These are phyloP conservation scores for Liodrosophila aerea DNA, from an alignment of 2,888 invertebrate genomes.

Conservation along the genomic window DNA sequence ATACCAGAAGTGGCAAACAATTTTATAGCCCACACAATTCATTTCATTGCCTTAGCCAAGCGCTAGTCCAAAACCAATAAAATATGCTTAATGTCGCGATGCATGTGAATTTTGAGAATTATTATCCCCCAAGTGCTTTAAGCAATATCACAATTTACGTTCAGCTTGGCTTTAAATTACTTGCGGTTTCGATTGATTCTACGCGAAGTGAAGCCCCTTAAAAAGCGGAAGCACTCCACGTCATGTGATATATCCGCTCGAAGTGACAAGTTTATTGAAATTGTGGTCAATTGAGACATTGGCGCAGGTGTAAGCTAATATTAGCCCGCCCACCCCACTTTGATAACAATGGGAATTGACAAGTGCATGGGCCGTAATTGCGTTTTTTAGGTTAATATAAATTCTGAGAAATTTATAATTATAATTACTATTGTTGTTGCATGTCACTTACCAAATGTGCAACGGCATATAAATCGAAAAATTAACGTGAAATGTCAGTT, in stretches of 20 bases:
- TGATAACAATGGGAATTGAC: neutral
- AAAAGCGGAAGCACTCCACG: conserved; percentile 52
- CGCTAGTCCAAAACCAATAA: conserved; percentile 52
- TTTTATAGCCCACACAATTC: conserved; percentile 53
- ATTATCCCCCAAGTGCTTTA: too few relatives aligned
- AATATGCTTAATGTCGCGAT: conserved; percentile 48
- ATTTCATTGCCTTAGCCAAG: conserved; percentile 22
- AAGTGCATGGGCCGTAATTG: neutral
- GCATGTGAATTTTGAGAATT: conserved; percentile 34
- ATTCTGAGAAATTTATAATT: too few relatives aligned
- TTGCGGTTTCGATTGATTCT: conserved; percentile 24
- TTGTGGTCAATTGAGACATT: conserved; percentile 56
- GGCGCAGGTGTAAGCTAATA: conserved; percentile 56
- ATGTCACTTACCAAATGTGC: conserved; percentile 56
- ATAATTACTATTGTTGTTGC: too few relatives aligned
- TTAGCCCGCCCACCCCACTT: neutral
- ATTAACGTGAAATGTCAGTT: conserved; percentile 66
- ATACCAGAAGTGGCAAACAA: conserved; percentile 4
- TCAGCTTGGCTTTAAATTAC: conserved; percentile 20
- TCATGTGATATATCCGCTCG: conserved; percentile 38
- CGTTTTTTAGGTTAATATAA: too few relatives aligned
- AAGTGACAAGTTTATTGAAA: conserved; percentile 14
- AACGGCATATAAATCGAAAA: conserved; percentile 72
- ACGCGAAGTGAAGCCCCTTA: conserved; percentile 36
- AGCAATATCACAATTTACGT: too few relatives aligned